Evolutionary conservation across 1,140 invertebrate genomes (phyloP), one percentile per base, ranked within the genome.

Genomic region (Diorhabda elongata): DNA sequence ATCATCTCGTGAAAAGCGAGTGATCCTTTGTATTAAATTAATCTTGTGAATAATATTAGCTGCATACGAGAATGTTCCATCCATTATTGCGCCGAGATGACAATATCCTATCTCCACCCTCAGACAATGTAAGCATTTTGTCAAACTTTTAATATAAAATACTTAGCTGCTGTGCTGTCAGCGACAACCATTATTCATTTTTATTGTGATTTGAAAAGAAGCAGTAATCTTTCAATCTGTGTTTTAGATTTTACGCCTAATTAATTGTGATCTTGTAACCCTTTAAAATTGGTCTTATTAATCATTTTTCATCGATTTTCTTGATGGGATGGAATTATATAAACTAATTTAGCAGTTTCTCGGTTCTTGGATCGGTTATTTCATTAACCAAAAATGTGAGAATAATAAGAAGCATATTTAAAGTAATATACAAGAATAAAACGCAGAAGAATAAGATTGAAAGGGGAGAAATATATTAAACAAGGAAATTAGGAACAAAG

Each of bases 21-120:
- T 66, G 26, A 42, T 66, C 66, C 43, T 68, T 72, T 72, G 71
- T 72, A 69, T 70, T 67, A 72, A 72, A 72, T 72, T 72, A 72
- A 72, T 72, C 71, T 72, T 72, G 64, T 72, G 71, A 69, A 72
- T 72, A 71, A 71, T 72, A 72, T 72, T 72, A 58, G 71, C 71
- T 70, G 71, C 61, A 67, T 72, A 69, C 57, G 56, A 60, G 68
- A 63, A 66, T 61, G 69, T 44, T 68, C 43, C 7, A 44, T 42
- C 44, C 66, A 68, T 68, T 62, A 68, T 68, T 61, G 45, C 60
- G 61, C 26, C 41, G 43, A 45, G 66, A 68, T 52, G 66, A 68
- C 66, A 68, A 68, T 68, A 62, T 42, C 58, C 42, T 68, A 68
- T 68, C 59, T 68, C 59, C 66, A 61, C 66, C 66, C 66, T 68